Percentiles rank a stretch among this genome's conserved stretches.
Evolutionary conservation across 2,797 vertebrate genomes (phyloP).

Genomic region (Malacoraja senta): DNA sequence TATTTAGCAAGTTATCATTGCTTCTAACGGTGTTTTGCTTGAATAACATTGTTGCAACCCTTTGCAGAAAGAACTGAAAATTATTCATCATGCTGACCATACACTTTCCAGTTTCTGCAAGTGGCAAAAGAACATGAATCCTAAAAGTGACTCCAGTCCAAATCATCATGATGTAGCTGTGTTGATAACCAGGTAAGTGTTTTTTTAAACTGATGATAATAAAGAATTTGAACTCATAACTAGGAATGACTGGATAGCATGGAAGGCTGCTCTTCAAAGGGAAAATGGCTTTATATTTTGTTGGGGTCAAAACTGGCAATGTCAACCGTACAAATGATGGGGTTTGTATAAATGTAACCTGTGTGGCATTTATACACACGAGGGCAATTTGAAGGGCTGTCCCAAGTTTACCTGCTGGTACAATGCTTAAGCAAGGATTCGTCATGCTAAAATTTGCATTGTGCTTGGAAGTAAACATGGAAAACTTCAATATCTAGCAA

Average conservation of each 20-base stretch:
- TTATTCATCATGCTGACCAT: slow-evolving; percentile 86
- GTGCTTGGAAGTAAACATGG: background rate
- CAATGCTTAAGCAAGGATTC: too few species aligned
- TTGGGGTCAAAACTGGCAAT: background rate
- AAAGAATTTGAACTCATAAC: background rate
- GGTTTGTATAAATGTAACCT: too few species aligned
- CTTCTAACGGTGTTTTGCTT: background rate
- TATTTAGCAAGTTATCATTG: background rate
- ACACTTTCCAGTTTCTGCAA: slow-evolving; percentile 89
- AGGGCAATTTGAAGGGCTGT: too few species aligned
- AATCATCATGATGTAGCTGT: slow-evolving; percentile 87
- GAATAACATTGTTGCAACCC: slow-evolving; percentile 39
- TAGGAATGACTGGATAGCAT: background rate
- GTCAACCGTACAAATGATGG: background rate
- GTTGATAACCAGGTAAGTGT: slow-evolving; percentile 78
- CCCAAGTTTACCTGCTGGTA: too few species aligned
- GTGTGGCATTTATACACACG: background rate
- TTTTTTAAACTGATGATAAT: background rate
- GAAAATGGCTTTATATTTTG: background rate
- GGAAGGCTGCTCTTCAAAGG: background rate
- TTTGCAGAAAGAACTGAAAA: slow-evolving; percentile 85
- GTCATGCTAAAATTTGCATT: background rate
- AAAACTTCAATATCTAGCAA: background rate
- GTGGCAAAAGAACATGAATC: slow-evolving; percentile 94
- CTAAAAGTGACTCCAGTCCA: slow-evolving; percentile 84